Conservation (phyloP, 2,113 vertebrate species). For the Chaenogobius annularis region DNA sequence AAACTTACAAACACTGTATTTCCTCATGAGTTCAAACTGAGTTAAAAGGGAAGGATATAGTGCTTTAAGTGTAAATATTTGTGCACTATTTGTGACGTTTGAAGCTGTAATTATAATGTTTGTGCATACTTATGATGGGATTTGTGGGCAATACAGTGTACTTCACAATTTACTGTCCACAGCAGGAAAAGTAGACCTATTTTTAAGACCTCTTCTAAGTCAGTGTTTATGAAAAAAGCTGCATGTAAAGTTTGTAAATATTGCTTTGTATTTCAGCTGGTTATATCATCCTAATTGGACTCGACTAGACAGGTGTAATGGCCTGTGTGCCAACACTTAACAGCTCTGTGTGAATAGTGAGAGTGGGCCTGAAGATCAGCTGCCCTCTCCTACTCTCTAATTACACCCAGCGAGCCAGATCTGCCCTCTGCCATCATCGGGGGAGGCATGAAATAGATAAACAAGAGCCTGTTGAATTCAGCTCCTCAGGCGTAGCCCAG, state of each 20-base stretch:
- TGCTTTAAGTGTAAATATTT: slow-evolving; percentile 27
- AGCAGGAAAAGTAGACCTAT: slow-evolving; percentile 19
- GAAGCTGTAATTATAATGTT: slow-evolving; percentile 57
- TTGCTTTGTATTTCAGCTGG: slow-evolving; percentile 21
- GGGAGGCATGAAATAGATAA: slow-evolving; percentile 81
- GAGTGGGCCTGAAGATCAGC: slow-evolving; percentile 50
- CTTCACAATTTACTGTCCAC: slow-evolving; percentile 63
- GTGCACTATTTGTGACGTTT: slow-evolving; percentile 34
- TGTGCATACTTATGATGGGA: slow-evolving; percentile 54
- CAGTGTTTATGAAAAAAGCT: slow-evolving; percentile 56
- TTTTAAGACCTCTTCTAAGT: slow-evolving; percentile 67
- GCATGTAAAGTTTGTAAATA: slow-evolving; percentile 13
- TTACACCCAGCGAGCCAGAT: slow-evolving; percentile 69
- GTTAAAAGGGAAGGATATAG: slow-evolving; percentile 25
- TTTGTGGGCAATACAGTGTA: slow-evolving; percentile 63
- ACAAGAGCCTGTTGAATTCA: slow-evolving; percentile 78
- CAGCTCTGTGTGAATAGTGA: slow-evolving; percentile 34
- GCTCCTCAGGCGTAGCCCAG: slow-evolving; percentile 55
- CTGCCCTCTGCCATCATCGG: slow-evolving; percentile 80
- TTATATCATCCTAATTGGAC: slow-evolving; percentile 40
- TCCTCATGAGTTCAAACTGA: slow-evolving; percentile 12
- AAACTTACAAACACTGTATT: slow-evolving; percentile 38
- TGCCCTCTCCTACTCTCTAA: slow-evolving; percentile 63
- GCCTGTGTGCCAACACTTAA: slow-evolving; percentile 35
- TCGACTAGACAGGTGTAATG: slow-evolving; percentile 47